Evolutionary conservation across 2,113 vertebrate genomes (phyloP).

Genomic region (Neogobius melanostomus): DNA sequence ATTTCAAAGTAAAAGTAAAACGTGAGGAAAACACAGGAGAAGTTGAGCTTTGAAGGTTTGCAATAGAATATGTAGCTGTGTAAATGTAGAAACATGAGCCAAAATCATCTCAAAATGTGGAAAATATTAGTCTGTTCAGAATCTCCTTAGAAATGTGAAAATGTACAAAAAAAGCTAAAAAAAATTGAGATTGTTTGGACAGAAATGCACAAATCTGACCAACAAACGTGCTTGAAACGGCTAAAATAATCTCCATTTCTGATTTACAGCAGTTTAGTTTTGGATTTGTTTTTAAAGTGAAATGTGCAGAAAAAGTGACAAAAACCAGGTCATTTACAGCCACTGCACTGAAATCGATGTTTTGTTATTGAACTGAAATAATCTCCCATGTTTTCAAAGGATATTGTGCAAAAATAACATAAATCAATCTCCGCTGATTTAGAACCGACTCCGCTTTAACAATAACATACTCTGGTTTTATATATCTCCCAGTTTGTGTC

Average conservation of each 20-base stretch:
- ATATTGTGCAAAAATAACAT: too few relatives aligned
- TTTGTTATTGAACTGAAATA: slow-evolving; percentile 39
- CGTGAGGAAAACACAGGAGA: neutral
- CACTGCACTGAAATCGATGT: too few relatives aligned
- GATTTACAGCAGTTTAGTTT: neutral
- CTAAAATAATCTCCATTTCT: neutral
- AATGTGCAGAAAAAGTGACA: too few relatives aligned
- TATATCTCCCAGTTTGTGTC: neutral
- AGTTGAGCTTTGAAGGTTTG: neutral
- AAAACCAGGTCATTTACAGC: too few relatives aligned
- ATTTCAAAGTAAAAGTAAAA: neutral
- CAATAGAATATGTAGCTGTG: too few relatives aligned
- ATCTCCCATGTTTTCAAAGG: slow-evolving; percentile 46
- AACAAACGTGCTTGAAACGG: neutral
- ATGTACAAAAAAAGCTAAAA: neutral
- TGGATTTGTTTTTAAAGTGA: too few relatives aligned
- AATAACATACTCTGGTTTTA: too few relatives aligned
- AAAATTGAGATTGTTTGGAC: slow-evolving; percentile 10
- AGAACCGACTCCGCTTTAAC: too few relatives aligned
- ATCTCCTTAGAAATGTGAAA: neutral
- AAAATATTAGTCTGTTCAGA: neutral
- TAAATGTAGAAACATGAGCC: too few relatives aligned
- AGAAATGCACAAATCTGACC: too few relatives aligned
- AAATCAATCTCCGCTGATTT: too few relatives aligned
- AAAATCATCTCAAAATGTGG: too few relatives aligned